Percentiles rank a stretch among this genome's conserved stretches.
These are phyloP conservation scores for Nemurella pictetii DNA, from an alignment of 2,888 invertebrate genomes.

Conservation along the genomic window DNA sequence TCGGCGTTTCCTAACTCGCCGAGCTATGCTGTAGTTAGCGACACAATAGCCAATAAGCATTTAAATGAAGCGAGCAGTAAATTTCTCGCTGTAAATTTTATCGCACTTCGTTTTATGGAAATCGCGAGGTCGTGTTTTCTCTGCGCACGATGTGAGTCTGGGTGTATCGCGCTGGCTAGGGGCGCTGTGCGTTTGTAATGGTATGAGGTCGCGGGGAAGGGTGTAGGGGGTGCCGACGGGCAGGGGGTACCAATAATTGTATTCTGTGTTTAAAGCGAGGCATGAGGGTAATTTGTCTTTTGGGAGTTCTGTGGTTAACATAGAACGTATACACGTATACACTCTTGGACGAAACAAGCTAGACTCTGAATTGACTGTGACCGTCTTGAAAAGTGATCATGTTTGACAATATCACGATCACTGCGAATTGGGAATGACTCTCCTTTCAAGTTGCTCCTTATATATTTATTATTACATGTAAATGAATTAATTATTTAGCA, in stretches of 20 bases:
- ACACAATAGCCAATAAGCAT: not conserved
- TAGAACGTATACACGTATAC: not conserved
- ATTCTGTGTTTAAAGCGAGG: conserved; percentile 13
- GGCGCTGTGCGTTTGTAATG: not conserved
- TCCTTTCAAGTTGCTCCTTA: no score
- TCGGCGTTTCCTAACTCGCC: not conserved
- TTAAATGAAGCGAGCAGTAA: not conserved
- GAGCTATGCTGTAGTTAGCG: not conserved
- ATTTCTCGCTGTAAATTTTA: conserved; percentile 2
- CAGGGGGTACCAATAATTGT: conserved; percentile 18
- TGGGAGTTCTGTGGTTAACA: conserved; percentile 17
- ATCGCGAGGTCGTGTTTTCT: not conserved
- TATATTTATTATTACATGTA: no score
- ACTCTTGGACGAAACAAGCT: not conserved
- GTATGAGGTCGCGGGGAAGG: not conserved
- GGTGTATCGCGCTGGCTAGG: not conserved
- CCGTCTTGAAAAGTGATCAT: no score
- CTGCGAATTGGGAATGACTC: no score
- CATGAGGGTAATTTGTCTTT: conserved; percentile 25
- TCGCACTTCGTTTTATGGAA: conserved; percentile 12
- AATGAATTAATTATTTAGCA: no score
- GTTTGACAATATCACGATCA: no score
- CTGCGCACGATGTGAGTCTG: not conserved
- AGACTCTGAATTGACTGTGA: no score
- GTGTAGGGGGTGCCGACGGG: not conserved